Conservation (phyloP, 2,113 vertebrate species). For the Silurus asotus region DNA sequence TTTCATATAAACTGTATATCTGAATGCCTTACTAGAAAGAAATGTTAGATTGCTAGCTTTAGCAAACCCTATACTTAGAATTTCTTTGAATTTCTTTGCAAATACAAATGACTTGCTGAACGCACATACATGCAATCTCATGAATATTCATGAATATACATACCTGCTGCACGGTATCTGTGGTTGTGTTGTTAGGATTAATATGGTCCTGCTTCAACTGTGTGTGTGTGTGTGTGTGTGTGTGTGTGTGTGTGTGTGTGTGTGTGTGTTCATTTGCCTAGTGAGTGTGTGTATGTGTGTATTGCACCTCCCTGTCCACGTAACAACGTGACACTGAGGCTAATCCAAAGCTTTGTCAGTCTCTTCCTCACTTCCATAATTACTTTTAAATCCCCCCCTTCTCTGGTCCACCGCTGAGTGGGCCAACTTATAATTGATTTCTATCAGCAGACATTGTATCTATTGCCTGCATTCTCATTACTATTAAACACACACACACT, state of each 20-base stretch:
- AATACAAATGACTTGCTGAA: no score
- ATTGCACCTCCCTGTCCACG: background rate
- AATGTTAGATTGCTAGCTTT: background rate
- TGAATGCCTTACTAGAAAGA: background rate
- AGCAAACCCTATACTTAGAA: background rate
- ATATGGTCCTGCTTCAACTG: background rate
- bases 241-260: background rate
- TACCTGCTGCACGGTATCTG: background rate
- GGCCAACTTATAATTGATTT: background rate
- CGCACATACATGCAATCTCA: no score
- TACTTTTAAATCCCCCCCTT: background rate
- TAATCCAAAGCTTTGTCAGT: background rate
- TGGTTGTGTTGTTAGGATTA: background rate
- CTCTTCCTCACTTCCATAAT: conserved; percentile 4
- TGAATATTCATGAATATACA: no score
- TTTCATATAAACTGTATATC: no score
- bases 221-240: background rate
- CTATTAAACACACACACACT: background rate
- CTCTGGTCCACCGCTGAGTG: background rate
- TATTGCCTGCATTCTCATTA: background rate
- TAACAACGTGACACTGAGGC: background rate
- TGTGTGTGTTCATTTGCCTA: background rate
- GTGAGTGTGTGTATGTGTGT: background rate
- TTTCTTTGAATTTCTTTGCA: no score
- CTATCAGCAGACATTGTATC: background rate